Conservation (phyloP, 2,888 invertebrate genomes). For the Pollenia angustigena region DNA sequence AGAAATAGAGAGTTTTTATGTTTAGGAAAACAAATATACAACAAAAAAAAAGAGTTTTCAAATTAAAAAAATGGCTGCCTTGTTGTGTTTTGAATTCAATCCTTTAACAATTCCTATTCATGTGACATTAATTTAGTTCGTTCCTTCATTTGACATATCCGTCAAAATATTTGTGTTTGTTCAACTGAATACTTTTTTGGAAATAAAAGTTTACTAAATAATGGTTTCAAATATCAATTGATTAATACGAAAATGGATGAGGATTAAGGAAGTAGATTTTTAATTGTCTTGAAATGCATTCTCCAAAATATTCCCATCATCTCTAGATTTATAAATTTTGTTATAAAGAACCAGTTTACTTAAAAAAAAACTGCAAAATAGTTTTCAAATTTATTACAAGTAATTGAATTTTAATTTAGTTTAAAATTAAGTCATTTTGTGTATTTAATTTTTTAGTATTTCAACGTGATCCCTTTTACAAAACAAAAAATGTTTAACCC, state of each 20-base stretch:
- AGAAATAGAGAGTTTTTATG: slow-evolving; percentile 56
- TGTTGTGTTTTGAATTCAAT: slow-evolving; percentile 4
- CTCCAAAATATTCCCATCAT: background rate
- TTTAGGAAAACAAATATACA: background rate
- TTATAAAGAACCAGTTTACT: too few relatives aligned
- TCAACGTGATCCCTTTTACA: background rate
- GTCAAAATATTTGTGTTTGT: slow-evolving; percentile 62
- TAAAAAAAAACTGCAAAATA: too few relatives aligned
- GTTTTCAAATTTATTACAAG: too few relatives aligned
- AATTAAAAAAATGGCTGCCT: slow-evolving; percentile 67
- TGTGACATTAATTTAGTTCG: slow-evolving; percentile 36
- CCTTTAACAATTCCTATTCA: slow-evolving; percentile 25
- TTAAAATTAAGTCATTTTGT: too few relatives aligned
- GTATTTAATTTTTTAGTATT: background rate
- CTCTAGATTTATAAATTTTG: too few relatives aligned
- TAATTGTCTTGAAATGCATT: too few relatives aligned
- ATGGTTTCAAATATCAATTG: slow-evolving; percentile 61
- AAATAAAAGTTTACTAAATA: slow-evolving; percentile 13
- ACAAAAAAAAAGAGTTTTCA: slow-evolving; percentile 5
- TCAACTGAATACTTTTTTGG: background rate
- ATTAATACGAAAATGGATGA: slow-evolving; percentile 18
- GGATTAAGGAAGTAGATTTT: background rate
- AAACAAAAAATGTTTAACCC: background rate
- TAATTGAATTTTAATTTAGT: too few relatives aligned
- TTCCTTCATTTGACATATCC: slow-evolving; percentile 59